phyloP scores from a whole-genome alignment of 2,797 vertebrate genomes.

The Chrysocyon brachyurus region DNA sequence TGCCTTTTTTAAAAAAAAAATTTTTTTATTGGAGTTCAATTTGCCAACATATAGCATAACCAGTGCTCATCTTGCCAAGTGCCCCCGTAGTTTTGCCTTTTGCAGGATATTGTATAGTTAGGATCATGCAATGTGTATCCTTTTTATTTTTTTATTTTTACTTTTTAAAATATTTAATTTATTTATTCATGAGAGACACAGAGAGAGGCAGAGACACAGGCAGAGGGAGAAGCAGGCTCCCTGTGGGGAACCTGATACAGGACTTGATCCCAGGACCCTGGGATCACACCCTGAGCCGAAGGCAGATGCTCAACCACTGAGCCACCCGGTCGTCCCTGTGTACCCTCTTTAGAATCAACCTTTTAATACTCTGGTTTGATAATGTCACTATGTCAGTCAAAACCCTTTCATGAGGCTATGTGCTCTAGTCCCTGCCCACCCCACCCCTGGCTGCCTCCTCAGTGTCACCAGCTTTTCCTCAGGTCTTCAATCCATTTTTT shows the following conservation, averaged over 20 bases:
- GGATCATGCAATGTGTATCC: background rate
- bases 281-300: no score
- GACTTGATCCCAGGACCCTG: no score
- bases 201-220: no score
- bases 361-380: background rate
- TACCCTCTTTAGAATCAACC: background rate
- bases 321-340: no score
- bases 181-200: no score
- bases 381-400: background rate
- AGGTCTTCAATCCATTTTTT: background rate
- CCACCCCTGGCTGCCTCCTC: background rate
- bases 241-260: no score
- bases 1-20: background rate
- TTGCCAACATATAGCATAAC: no score
- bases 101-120: background rate
- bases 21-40: no score
- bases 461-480: background rate
- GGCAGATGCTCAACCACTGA: no score
- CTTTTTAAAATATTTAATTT: no score
- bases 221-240: no score
- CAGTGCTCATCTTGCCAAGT: no score
- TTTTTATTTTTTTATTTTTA: background rate
- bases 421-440: background rate
- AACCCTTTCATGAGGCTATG: fast-evolving
- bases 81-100: background rate